Evolutionary conservation across 2,113 vertebrate genomes (phyloP).

Genomic region (Anguilla rostrata): DNA sequence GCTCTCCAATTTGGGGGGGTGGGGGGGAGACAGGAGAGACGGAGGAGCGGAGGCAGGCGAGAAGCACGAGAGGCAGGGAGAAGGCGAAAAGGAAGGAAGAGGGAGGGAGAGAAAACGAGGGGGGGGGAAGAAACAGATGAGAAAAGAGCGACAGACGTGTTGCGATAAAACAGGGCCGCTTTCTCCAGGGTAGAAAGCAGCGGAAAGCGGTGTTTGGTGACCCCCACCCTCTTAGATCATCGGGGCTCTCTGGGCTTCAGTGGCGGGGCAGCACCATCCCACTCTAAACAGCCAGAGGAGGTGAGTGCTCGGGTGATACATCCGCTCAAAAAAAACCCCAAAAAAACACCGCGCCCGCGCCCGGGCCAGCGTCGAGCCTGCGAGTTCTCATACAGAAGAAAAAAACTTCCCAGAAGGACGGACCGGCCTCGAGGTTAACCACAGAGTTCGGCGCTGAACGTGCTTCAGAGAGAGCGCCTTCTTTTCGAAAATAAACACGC

Average conservation of each 20-base stretch:
- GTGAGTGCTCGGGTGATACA: constrained; percentile 21
- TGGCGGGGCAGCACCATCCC: constrained; percentile 38
- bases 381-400: constrained; percentile 28
- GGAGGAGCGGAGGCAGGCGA: background rate
- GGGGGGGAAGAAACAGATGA: background rate
- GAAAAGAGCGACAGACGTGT: background rate
- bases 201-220: background rate
- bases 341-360: background rate
- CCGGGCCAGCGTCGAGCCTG: constrained; percentile 21
- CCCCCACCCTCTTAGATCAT: constrained; percentile 7
- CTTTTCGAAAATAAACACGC: background rate
- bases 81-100: background rate
- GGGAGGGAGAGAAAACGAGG: background rate
- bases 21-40: background rate
- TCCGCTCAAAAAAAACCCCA: constrained; percentile 10
- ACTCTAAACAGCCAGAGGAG: constrained; percentile 40
- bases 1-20: background rate
- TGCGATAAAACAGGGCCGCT: constrained; percentile 12
- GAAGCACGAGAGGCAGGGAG: background rate
- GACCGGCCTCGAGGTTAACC: constrained; percentile 31
- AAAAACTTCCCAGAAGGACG: constrained; percentile 6
- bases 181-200: background rate
- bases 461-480: constrained; percentile 47
- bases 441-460: constrained; percentile 50
- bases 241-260: constrained; percentile 22